These are phyloP conservation scores for Callipepla californica DNA, from an alignment of 2,113 vertebrate genomes.

Conservation along the genomic window DNA sequence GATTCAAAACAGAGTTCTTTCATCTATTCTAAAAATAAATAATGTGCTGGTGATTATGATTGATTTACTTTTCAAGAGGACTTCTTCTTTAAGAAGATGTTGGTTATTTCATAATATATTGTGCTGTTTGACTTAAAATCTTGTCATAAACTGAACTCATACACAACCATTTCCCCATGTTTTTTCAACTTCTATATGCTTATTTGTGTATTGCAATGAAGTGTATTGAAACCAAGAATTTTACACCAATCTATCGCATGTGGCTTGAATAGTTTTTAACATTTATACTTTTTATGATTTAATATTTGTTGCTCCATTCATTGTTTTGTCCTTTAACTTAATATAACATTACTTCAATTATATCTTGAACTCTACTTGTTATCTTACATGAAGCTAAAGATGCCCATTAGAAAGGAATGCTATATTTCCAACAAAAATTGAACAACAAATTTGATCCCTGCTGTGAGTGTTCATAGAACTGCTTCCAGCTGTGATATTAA, in stretches of 20 bases:
- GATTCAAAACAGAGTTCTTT: background rate
- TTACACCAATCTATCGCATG: background rate
- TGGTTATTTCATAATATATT: background rate
- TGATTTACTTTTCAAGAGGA: background rate
- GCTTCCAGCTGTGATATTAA: constrained; percentile 77
- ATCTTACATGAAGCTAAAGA: constrained; percentile 52
- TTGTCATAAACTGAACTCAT: background rate
- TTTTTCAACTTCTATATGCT: background rate
- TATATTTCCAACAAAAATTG: constrained; percentile 63
- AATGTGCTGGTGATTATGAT: background rate
- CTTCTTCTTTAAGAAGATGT: background rate
- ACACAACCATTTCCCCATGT: background rate
- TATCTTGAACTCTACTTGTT: constrained; percentile 15
- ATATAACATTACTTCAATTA: constrained; percentile 57
- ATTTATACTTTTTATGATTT: background rate
- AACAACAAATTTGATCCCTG: constrained; percentile 67
- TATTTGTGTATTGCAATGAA: background rate
- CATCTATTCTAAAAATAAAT: background rate
- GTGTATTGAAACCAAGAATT: background rate
- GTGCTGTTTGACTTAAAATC: background rate
- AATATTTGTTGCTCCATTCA: background rate
- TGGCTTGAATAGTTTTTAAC: background rate
- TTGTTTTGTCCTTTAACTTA: constrained; percentile 28
- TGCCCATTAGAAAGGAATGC: constrained; percentile 49
- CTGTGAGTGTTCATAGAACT: constrained; percentile 70